Conservation (phyloP, 2,797 vertebrate species). For the Synaphobranchus kaupii region DNA sequence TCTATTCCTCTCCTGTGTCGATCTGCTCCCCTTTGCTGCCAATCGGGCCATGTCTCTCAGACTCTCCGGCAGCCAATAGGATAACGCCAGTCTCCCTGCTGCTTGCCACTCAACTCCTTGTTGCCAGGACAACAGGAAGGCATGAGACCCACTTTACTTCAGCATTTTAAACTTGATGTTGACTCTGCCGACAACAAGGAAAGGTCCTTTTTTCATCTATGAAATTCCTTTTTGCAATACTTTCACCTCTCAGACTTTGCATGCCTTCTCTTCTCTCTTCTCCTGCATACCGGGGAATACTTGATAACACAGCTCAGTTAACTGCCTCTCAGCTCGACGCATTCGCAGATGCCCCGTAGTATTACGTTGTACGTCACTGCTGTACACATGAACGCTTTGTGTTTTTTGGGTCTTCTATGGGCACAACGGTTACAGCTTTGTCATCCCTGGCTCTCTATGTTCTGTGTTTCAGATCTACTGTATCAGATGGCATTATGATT, state of each 20-base stretch:
- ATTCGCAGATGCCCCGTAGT: not conserved
- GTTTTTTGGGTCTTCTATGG: not conserved
- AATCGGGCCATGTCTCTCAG: conserved; percentile 62
- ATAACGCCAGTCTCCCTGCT: conserved; percentile 74
- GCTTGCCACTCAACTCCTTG: conserved; percentile 80
- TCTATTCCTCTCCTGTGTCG: conserved; percentile 52
- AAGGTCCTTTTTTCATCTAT: conserved; percentile 44
- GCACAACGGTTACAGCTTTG: not conserved
- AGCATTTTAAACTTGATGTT: conserved; percentile 74
- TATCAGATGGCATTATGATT: conserved; percentile 79
- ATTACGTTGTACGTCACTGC: not conserved
- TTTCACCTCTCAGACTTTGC: conserved; percentile 10
- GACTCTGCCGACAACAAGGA: conserved; percentile 60
- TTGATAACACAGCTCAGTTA: not conserved
- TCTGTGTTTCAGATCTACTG: conserved; percentile 66
- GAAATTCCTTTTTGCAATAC: conserved; percentile 37
- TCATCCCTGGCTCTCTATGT: not conserved
- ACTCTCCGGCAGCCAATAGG: conserved; percentile 69
- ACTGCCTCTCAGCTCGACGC: not conserved
- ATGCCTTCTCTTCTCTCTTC: conserved; percentile 23
- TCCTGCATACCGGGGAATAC: not conserved
- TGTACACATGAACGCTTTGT: not conserved
- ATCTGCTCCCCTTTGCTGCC: conserved; percentile 66
- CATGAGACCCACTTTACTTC: conserved; percentile 76
- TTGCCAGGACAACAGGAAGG: conserved; percentile 80